phyloP scores from a whole-genome alignment of 2,888 invertebrate genomes.

The Sarcophaga caerulescens region DNA sequence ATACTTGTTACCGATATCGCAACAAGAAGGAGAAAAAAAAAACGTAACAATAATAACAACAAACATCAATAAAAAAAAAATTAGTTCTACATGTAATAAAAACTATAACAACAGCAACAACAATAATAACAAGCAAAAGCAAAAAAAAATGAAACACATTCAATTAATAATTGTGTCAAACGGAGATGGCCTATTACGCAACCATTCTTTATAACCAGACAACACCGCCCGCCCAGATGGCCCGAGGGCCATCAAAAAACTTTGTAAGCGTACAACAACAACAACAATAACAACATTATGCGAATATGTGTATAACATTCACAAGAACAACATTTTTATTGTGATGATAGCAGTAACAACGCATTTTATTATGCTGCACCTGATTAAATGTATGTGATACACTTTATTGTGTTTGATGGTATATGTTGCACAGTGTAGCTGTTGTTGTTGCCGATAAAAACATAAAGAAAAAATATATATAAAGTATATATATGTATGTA shows the following conservation, averaged over 20 bases:
- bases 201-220: conserved; percentile 14
- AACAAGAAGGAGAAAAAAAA: neutral
- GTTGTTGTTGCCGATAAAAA: no score
- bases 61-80: neutral
- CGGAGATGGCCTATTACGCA: conserved; percentile 59
- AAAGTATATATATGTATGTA: no score
- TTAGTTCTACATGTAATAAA: neutral
- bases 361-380: conserved; percentile 63
- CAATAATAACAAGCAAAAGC: conserved; percentile 1
- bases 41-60: neutral
- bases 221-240: neutral
- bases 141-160: conserved; percentile 22
- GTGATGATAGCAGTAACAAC: conserved; percentile 55
- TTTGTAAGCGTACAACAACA: neutral
- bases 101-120: conserved; percentile 16
- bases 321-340: conserved; percentile 30
- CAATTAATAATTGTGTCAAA: conserved; percentile 66
- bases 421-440: no score
- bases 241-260: neutral
- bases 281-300: conserved; percentile 2
- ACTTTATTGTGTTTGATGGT: neutral
- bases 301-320: conserved; percentile 37
- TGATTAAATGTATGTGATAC: conserved; percentile 60
- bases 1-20: no score
- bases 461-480: no score